Conservation (phyloP, 92 coral and sea anemone species). For the Paramuricea clavata region DNA sequence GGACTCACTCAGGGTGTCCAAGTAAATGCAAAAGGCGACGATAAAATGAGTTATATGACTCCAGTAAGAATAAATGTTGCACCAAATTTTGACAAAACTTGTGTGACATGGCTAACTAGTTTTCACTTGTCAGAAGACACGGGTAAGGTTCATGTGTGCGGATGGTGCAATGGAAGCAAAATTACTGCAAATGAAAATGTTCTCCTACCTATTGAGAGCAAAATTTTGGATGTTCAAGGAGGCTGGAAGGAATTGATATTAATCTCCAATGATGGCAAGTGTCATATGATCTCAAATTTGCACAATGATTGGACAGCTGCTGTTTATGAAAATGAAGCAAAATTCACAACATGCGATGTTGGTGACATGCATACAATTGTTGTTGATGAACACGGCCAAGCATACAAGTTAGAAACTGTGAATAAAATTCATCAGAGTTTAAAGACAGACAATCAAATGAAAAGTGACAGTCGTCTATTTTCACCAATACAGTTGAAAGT, state of each 20-base stretch:
- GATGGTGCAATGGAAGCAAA: slow-evolving; percentile 27
- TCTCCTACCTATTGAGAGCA: slow-evolving; percentile 11
- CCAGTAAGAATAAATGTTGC: not conserved
- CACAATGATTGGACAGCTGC: slow-evolving; percentile 34
- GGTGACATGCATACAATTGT: slow-evolving; percentile 29
- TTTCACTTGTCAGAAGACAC: slow-evolving; percentile 18
- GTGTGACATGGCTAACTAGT: slow-evolving; percentile 10
- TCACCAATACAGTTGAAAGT: slow-evolving; percentile 46
- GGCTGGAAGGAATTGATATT: slow-evolving; percentile 69
- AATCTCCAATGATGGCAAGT: slow-evolving; percentile 60
- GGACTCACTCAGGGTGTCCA: not conserved
- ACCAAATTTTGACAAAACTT: not conserved
- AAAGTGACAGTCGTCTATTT: not conserved
- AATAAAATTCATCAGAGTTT: not conserved
- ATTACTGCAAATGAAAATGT: slow-evolving; percentile 12
- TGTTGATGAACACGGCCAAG: slow-evolving; percentile 15
- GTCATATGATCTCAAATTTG: slow-evolving; percentile 35
- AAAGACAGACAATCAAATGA: not conserved
- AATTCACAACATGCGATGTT: not conserved
- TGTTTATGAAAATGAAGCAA: not conserved
- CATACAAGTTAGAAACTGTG: not conserved
- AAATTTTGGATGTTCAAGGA: not conserved
- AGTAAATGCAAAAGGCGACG: not conserved
- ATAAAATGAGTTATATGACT: not conserved
- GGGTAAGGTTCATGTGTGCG: not conserved